These are phyloP conservation scores for Apamea epomidion DNA, from an alignment of 2,888 invertebrate species.

Conservation along the genomic window DNA sequence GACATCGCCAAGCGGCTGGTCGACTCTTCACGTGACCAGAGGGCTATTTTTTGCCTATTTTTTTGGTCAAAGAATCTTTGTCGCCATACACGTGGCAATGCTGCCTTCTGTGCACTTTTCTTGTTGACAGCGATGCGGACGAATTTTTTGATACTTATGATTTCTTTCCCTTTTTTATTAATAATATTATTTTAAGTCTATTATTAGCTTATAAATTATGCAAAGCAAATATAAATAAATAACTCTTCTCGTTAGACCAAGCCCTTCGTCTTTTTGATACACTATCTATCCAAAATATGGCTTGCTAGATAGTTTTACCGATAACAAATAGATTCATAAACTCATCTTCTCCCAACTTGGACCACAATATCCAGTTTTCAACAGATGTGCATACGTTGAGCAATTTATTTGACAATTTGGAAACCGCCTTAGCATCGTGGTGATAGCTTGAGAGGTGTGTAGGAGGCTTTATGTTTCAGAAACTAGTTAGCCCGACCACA, in stretches of 20 bases:
- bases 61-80: too few species aligned
- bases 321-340: not conserved
- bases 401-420: constrained; percentile 35
- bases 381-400: constrained; percentile 21
- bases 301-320: not conserved
- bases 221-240: too few species aligned
- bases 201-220: too few species aligned
- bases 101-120: too few species aligned
- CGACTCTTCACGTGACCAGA: too few species aligned
- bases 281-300: not conserved
- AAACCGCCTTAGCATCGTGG: not conserved
- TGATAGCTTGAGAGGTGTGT: constrained; percentile 13
- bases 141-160: too few species aligned
- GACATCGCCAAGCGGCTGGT: too few species aligned
- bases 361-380: not conserved
- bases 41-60: too few species aligned
- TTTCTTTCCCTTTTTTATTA: too few species aligned
- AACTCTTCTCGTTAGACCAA: not conserved
- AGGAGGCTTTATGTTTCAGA: constrained; percentile 25
- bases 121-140: too few species aligned
- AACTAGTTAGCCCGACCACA: constrained; percentile 38
- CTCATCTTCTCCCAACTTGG: not conserved
- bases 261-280: not conserved
- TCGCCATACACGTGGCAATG: too few species aligned
- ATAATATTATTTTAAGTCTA: too few species aligned